Base-by-base conservation (phyloP, 2,113 vertebrate genomes). In the Triplophysa dalaica region DNA sequence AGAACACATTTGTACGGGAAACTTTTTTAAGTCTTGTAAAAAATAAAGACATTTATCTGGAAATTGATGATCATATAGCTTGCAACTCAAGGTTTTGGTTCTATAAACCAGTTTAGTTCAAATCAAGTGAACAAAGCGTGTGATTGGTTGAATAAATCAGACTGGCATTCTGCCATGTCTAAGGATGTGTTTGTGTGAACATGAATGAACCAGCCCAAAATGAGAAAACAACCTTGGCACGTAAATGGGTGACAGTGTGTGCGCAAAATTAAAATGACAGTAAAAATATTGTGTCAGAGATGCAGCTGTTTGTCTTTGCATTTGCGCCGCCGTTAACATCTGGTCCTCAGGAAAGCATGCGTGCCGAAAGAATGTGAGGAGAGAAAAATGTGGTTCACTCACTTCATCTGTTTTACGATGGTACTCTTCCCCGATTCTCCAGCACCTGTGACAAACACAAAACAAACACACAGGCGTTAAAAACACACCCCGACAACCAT, bases 361-460 rank as follows among this genome's bases (percentile, higher is more conserved):
- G 52, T 73, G 11, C 38, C 58, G 70, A 52, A 19, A 16, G 52
- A 69, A 26, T 26, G 16, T 2, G 17, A 33, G 11, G 16, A 43
- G 38, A 63, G 38, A 75, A 62, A 21, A 63, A 63, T 8, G n/a
- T 63, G 2, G 45, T 16, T 52, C 11, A 81, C 82, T 84, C 69
- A 84, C 82, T 84, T 84, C 82, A 84, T 84, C 82, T 83, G 82
- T 75, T 83, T 83, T 43, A 83, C 82, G 22, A 83, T 83, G 82
- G 82, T 83, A 62, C 82, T 84, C 78, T 84, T 84, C 63, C 82
- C 82, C 17, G 82, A 84, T 50, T 84, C 82, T 73, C 82, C 82
- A 48, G 82, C 82, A 81, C 82, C 82, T 84, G 74, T 48, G 72
- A 70, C 6, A 78, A 61, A 69, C 50, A 66, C 29, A 73, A 69